phyloP scores from a whole-genome alignment of 2,888 invertebrate species.

The Drosophila mimica region DNA sequence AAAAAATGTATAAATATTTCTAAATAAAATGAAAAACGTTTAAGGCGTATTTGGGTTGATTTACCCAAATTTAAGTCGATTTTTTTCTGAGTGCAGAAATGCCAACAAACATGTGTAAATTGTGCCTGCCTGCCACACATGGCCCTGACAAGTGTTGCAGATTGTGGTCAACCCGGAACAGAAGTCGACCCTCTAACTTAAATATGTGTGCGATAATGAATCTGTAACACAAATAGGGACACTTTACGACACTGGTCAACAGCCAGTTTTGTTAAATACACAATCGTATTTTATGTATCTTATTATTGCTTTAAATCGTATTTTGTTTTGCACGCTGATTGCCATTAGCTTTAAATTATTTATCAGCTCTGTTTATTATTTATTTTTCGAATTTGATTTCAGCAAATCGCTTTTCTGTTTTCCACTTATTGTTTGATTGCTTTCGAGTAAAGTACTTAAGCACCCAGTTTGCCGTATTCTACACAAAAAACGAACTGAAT shows the following conservation, averaged over 20 bases:
- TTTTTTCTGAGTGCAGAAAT: slow-evolving; percentile 2
- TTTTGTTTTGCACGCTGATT: neutral
- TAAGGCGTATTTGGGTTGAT: neutral
- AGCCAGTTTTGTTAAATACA: neutral
- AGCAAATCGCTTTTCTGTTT: slow-evolving; percentile 15
- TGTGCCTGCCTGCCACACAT: slow-evolving; percentile 10
- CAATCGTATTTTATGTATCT: neutral
- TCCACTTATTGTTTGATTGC: slow-evolving; percentile 32
- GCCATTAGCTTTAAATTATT: neutral
- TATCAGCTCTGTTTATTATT: no score
- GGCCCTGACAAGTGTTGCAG: slow-evolving; percentile 41
- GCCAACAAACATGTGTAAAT: slow-evolving; percentile 27
- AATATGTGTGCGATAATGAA: neutral
- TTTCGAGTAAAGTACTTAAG: slow-evolving; percentile 36
- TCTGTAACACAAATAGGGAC: neutral
- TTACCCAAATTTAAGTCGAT: neutral
- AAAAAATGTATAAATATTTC: neutral
- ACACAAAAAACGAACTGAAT: neutral
- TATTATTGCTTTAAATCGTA: neutral
- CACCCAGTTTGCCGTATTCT: slow-evolving; percentile 8
- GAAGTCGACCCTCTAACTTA: slow-evolving; percentile 7
- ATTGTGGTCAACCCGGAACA: slow-evolving; percentile 22
- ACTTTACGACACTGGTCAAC: neutral
- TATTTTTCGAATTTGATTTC: slow-evolving; percentile 5
- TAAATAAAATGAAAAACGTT: neutral